Conservation (phyloP, 2,797 vertebrate genomes). For the Limnodromus scolopaceus region DNA sequence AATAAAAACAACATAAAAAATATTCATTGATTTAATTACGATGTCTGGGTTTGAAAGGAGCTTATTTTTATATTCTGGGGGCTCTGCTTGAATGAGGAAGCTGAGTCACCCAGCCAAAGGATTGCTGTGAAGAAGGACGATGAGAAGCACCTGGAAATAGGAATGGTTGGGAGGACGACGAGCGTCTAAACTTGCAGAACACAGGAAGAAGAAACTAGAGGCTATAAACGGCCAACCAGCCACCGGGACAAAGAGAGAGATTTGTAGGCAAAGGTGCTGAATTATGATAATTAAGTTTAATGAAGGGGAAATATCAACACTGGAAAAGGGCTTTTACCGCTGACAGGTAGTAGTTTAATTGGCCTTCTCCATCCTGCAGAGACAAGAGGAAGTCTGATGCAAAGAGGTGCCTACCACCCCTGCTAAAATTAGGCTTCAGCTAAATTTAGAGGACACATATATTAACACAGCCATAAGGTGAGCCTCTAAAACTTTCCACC, state of each 20-base stretch:
- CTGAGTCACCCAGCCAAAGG: neutral
- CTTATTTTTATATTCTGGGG: neutral
- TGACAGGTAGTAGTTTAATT: neutral
- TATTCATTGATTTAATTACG: neutral
- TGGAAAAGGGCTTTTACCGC: neutral
- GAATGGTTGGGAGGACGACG: rapidly evolving
- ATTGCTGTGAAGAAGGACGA: neutral
- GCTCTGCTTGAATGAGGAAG: neutral
- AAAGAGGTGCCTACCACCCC: neutral
- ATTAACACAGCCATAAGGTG: neutral
- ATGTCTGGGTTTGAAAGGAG: neutral
- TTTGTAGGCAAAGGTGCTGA: neutral
- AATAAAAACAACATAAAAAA: neutral
- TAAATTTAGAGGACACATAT: neutral
- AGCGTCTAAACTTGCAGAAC: neutral
- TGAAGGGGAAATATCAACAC: neutral
- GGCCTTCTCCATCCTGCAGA: neutral
- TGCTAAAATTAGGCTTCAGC: neutral
- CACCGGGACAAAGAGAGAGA: neutral
- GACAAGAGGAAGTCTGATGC: neutral
- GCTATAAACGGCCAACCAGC: neutral
- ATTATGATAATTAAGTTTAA: neutral
- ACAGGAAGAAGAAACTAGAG: neutral
- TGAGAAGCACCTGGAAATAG: neutral
- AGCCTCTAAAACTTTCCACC: neutral